A percentile compares a stretch with the other conserved stretches of the same genome.
Conservation (phyloP, 2,888 invertebrate genomes). For the Plebejus melissa region DNA sequence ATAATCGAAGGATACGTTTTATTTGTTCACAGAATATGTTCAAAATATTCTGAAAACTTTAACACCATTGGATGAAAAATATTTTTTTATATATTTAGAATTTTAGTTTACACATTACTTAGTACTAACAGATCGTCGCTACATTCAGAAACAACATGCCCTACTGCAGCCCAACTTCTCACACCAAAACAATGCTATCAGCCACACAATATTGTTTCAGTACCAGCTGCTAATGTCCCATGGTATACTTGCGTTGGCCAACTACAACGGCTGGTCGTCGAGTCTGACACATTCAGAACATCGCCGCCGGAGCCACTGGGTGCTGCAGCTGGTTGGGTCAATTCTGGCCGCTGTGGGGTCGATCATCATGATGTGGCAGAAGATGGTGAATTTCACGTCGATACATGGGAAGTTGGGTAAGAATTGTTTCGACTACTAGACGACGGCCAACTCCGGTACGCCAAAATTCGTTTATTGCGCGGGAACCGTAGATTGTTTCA, state of each 20-base stretch:
- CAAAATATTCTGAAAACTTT: no score
- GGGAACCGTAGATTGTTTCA: no score
- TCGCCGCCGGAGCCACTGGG: slow-evolving; percentile 41
- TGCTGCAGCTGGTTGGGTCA: slow-evolving; percentile 43
- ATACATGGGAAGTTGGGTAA: slow-evolving; percentile 45
- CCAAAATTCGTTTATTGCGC: no score
- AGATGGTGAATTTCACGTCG: slow-evolving; percentile 41
- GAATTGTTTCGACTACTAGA: slow-evolving; percentile 17
- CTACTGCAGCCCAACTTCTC: background rate
- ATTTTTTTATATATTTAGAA: no score
- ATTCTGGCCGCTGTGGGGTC: slow-evolving; percentile 42
- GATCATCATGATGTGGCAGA: slow-evolving; percentile 42
- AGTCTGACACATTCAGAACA: slow-evolving; percentile 36
- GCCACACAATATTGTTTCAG: slow-evolving; percentile 36
- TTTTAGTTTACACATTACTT: no score
- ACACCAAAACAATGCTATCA: background rate
- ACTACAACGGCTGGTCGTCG: slow-evolving; percentile 41
- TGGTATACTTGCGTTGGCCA: slow-evolving; percentile 42
- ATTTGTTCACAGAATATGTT: no score
- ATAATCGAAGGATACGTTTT: no score
- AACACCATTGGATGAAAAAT: no score
- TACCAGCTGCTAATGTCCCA: slow-evolving; percentile 47
- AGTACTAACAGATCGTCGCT: no score
- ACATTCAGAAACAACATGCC: no score
- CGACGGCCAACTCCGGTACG: no score